A percentile compares a stretch with the other conserved stretches of the same genome.
Evolutionary conservation across 1,140 invertebrate species (phyloP).

Genomic region (Samia ricini): DNA sequence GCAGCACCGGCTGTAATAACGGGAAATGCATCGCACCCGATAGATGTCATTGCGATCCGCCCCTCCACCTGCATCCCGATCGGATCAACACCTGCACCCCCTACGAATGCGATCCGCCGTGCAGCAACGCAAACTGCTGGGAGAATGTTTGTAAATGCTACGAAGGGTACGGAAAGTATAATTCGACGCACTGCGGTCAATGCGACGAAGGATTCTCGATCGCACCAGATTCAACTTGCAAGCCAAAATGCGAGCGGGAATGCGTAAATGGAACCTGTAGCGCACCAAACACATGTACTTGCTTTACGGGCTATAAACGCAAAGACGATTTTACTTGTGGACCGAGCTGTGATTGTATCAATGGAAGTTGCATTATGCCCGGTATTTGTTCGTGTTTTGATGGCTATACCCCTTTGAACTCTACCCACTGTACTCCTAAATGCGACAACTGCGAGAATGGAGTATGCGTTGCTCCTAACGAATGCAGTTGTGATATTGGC

Average conservation of each 20-base stretch:
- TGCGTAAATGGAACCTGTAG: conserved; percentile 74
- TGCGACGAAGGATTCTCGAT: conserved; percentile 35
- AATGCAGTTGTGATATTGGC: conserved; percentile 74
- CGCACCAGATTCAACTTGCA: conserved; percentile 46
- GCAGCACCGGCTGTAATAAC: conserved; percentile 77
- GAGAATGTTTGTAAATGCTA: conserved; percentile 74
- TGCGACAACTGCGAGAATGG: conserved; percentile 71
- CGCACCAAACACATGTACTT: conserved; percentile 71
- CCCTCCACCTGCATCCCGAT: conserved; percentile 29
- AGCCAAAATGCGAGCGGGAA: conserved; percentile 56
- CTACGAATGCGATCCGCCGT: conserved; percentile 68
- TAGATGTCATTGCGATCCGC: conserved; percentile 72
- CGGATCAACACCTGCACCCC: conserved; percentile 56
- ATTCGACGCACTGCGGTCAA: conserved; percentile 47
- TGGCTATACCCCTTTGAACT: conserved; percentile 48
- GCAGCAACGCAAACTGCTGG: conserved; percentile 72
- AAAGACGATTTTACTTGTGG: conserved; percentile 31
- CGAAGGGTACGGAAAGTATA: conserved; percentile 41
- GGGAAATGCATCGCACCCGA: conserved; percentile 78
- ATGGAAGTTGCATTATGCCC: conserved; percentile 34
- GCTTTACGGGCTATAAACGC: conserved; percentile 45
- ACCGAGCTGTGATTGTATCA: conserved; percentile 25
- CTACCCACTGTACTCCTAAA: conserved; percentile 29
- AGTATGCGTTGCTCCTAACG: conserved; percentile 79
- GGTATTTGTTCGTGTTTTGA: conserved; percentile 46